Base-by-base conservation (phyloP, 2,888 invertebrate species). In the Ichneumon xanthorius region DNA sequence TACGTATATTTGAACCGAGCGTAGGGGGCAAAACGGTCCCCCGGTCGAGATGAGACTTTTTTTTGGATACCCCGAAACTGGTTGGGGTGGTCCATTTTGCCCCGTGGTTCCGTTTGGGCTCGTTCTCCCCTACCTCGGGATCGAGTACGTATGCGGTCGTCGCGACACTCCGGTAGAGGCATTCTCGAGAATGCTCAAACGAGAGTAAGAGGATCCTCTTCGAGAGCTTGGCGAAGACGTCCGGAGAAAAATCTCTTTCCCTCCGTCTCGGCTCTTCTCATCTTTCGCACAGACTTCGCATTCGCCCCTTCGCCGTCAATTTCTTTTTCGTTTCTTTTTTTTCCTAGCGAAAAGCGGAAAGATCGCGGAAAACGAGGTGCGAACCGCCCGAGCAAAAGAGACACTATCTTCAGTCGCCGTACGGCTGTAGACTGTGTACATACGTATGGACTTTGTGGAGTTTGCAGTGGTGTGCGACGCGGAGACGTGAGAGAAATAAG, bases 171-270 rank as follows among this genome's bases (percentile, higher is more conserved):
- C 30, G 16, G 16, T n/a, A 33, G 30, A 19, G 65, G 76, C n/a
- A 65, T 76, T 65, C 53, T 65, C 76, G 76, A 61, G 73, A 50
- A 67, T 67, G 76, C 65, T 76, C 76, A 53, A 67, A 65, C 67
- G 65, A 65, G 65, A 76, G 50, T 65, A 65, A 65, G 76, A 76
- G 65, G 76, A 76, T 67, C 53, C 53, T 76, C 67, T 53, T 26
- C 30, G 76, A 67, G 67, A 53, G 65, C 53, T 65, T 22, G 33
- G 65, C 33, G 53, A 67, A 76, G 67, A 30, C 76, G 76, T 63
- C 30, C 65, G 19, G 65, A 48, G 50, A 63, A 76, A 76, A 67
- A 53, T 76, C 65, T 63, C 65, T 76, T 53, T 63, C 65, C 19
- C 37, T 50, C 70, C 67, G 73, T 40, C 73, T 40, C 63, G 79